phyloP scores from a whole-genome alignment of 2,888 invertebrate genomes.

The Thereva unica region DNA sequence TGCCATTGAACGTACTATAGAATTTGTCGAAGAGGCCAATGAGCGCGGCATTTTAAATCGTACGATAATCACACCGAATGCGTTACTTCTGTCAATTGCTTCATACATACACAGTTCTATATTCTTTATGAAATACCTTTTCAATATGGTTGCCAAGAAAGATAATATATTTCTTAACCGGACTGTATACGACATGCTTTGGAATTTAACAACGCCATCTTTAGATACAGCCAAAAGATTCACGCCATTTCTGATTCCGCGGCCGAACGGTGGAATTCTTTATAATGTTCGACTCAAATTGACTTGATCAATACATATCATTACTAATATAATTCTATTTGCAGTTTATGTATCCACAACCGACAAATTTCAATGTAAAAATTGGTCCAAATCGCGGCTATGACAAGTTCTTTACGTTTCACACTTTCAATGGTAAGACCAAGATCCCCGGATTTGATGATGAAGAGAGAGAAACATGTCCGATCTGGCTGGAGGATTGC shows the following conservation, averaged over 20 bases:
- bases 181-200: conserved; percentile 66
- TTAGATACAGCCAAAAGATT: conserved; percentile 61
- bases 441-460: conserved; percentile 35
- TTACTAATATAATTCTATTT: not conserved
- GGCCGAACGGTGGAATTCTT: conserved; percentile 67
- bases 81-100: conserved; percentile 58
- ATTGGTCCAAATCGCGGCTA: conserved; percentile 49
- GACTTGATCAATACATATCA: conserved; percentile 47
- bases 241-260: conserved; percentile 65
- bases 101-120: too few species aligned
- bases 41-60: conserved; percentile 62
- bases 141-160: conserved; percentile 15
- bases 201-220: conserved; percentile 68
- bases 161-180: conserved; percentile 58
- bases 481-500: conserved; percentile 37
- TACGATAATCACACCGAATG: conserved; percentile 57
- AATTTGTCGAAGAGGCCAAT: conserved; percentile 65
- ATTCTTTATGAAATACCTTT: conserved; percentile 19
- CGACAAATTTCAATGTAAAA: conserved; percentile 45
- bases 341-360: not conserved
- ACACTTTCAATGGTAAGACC: conserved; percentile 46
- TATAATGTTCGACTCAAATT: conserved; percentile 58
- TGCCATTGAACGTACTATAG: conserved; percentile 61
- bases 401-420: conserved; percentile 52
- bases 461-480: conserved; percentile 17